Base-by-base conservation (phyloP, 2,797 vertebrate species). In the Platalea minor region DNA sequence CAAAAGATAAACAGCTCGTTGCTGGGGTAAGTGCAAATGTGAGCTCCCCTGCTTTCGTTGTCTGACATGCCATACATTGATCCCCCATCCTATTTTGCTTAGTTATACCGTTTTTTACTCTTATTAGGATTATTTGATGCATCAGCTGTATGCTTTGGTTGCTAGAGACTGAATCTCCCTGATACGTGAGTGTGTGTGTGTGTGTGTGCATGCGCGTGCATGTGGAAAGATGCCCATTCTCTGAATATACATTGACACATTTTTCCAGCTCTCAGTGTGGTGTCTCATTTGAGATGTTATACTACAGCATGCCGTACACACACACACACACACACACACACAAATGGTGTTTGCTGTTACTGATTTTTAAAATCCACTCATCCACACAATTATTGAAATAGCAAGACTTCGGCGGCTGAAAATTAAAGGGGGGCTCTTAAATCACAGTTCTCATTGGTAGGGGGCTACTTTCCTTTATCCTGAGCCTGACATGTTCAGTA, bases 1-100 rank as follows among this genome's bases (percentile, higher is more conserved):
- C 54, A 56, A 83, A 91, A 94, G 95, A 85, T 20, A 85, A 75
- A 54, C 93, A 26, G 59, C 91, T 94, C 65, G 1, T 88, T 88
- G 65, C 96, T 94, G 1, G 56, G 96, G 97, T 97, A 97, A 98
- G 98, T 98, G 95, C 51, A 93, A 95, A 88, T 10, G 73, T 9
- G 29, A 83, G 81, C 73, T 89, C 19, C 60, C 50, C 63, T 31
- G 53, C 88, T 74, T 70, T 90, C 69, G 29, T 95, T 95, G 81
- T 95, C 76, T 70, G 67, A 41, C 59, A 5, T 63, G 67, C 20
- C 13, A 45, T 69, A 33, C 84, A 29, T 92, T 7, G 70, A 85
- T 28, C 24, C 64, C 48, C 59, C 13, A 7, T 59, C 69, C 72
- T 61, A n/a, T 89, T 93, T 56, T 85, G 48, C 80, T 91, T 46